phyloP scores from a whole-genome alignment of 2,797 vertebrate genomes.

The Crocidura indochinensis region DNA sequence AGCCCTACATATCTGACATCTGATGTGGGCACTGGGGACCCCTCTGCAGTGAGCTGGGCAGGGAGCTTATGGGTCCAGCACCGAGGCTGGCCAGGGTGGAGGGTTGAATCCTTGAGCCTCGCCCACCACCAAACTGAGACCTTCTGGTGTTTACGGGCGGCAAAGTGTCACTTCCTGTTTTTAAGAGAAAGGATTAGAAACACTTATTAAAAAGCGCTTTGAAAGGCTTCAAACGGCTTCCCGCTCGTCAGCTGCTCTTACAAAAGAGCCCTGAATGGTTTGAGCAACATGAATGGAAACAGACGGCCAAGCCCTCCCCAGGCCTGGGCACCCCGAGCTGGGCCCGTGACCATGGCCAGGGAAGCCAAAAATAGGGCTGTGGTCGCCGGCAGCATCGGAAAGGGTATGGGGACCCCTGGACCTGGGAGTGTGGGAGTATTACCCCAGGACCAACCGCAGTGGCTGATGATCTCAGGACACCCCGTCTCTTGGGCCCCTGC shows the following conservation, averaged over 20 bases:
- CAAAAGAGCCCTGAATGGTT: constrained; percentile 81
- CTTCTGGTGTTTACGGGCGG: no score
- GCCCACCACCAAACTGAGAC: no score
- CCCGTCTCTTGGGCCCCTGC: not conserved
- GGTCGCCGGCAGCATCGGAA: not conserved
- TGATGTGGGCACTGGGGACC: no score
- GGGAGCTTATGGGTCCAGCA: no score
- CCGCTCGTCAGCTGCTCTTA: constrained; percentile 81
- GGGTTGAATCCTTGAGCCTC: no score
- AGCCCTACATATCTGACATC: no score
- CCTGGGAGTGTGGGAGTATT: no score
- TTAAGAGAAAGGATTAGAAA: constrained; percentile 85
- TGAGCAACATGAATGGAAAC: constrained; percentile 63
- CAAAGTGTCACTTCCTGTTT: constrained; percentile 81
- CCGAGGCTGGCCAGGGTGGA: no score
- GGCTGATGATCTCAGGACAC: no score
- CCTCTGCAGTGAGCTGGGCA: no score
- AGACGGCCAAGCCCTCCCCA: not conserved
- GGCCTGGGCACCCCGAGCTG: no score
- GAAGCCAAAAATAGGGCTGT: constrained; percentile 13
- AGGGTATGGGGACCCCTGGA: not conserved
- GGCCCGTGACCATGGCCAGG: not conserved
- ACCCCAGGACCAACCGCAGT: no score
- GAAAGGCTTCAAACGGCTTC: constrained; percentile 86
- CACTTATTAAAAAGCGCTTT: constrained; percentile 85